A percentile compares a stretch with the other conserved stretches of the same genome.
Conservation (phyloP, 1,140 invertebrate genomes). For the Drosophila tsacasi region DNA sequence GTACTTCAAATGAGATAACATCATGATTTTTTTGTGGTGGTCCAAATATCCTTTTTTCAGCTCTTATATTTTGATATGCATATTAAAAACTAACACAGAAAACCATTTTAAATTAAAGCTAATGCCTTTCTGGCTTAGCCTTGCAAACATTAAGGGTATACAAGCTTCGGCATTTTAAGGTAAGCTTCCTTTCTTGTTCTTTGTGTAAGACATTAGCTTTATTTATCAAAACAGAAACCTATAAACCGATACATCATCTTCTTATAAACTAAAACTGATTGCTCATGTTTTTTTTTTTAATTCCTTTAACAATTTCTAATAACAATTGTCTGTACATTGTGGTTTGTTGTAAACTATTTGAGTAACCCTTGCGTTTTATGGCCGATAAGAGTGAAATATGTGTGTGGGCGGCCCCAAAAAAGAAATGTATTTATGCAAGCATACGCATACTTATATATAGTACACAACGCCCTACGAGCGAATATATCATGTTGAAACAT, state of each 20-base stretch:
- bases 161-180: background rate
- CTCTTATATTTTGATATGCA: background rate
- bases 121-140: background rate
- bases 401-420: conserved; percentile 1
- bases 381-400: conserved; percentile 1
- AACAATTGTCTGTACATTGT: background rate
- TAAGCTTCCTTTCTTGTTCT: background rate
- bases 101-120: background rate
- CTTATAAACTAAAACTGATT: too few relatives aligned
- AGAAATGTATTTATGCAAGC: conserved; percentile 2
- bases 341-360: background rate
- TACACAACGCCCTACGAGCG: background rate
- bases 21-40: background rate
- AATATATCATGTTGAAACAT: conserved; percentile 58
- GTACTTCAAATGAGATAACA: background rate
- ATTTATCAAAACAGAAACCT: background rate
- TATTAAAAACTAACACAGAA: background rate
- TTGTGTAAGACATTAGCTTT: background rate
- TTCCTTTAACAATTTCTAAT: too few relatives aligned
- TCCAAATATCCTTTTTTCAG: background rate
- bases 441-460: conserved; percentile 1
- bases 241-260: background rate
- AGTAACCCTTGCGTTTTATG: background rate
- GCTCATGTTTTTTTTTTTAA: too few relatives aligned
- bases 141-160: background rate